These are phyloP conservation scores for Xenopus petersii DNA, from an alignment of 2,797 vertebrate species.

Conservation along the genomic window DNA sequence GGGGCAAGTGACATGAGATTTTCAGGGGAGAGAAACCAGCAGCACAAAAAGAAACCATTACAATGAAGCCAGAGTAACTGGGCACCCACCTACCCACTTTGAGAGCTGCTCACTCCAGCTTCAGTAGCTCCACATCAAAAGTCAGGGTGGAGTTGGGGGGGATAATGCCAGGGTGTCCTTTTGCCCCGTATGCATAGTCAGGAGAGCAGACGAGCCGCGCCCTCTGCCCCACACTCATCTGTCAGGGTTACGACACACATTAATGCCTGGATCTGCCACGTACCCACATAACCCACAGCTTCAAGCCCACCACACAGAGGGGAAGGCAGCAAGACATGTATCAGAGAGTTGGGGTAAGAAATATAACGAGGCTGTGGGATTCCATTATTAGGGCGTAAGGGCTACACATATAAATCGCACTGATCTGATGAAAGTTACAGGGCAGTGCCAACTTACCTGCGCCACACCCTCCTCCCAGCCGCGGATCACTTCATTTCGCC, in stretches of 20 bases:
- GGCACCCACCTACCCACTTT: not conserved
- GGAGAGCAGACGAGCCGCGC: conserved; percentile 85
- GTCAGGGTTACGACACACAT: conserved; percentile 37
- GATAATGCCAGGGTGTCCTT: conserved; percentile 88
- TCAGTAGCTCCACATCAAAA: conserved; percentile 87
- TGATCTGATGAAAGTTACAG: no score
- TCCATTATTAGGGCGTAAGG: no score
- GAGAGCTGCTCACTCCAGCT: conserved; percentile 69
- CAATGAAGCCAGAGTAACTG: no score
- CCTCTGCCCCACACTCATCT: conserved; percentile 92
- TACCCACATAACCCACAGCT: not conserved
- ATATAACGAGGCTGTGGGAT: no score
- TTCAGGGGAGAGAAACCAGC: no score
- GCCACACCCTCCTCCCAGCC: conserved; percentile 92
- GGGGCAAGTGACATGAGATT: not conserved
- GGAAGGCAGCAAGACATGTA: no score
- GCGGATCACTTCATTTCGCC: conserved; percentile 86
- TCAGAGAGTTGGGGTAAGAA: no score
- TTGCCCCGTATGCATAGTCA: conserved; percentile 81
- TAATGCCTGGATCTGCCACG: not conserved
- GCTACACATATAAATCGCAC: no score
- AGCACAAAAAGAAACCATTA: no score
- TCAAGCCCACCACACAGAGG: no score
- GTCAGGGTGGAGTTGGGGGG: conserved; percentile 78
- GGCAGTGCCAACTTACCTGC: conserved; percentile 65